Evolutionary conservation across 2,797 vertebrate species (phyloP).

Genomic region (Protosalanx chinensis): DNA sequence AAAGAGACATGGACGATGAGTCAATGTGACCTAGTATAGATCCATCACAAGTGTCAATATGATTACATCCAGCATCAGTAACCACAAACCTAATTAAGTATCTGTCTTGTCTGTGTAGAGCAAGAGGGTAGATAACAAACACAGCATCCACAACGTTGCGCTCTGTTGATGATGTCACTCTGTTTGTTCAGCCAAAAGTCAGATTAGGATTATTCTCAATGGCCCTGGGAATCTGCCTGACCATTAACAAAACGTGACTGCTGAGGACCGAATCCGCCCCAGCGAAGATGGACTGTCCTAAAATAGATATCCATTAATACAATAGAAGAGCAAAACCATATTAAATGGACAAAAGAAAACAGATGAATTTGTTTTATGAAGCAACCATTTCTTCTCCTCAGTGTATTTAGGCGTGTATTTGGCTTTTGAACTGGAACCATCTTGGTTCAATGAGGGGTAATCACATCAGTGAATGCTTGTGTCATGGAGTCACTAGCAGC

Average conservation of each 20-base stretch:
- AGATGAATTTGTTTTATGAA: neutral
- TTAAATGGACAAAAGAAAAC: slow-evolving; percentile 3
- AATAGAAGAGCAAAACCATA: slow-evolving; percentile 24
- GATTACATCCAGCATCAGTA: slow-evolving; percentile 9
- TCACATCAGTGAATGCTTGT: slow-evolving; percentile 34
- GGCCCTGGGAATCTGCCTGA: slow-evolving; percentile 47
- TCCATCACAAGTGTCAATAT: slow-evolving; percentile 1
- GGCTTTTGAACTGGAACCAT: slow-evolving; percentile 4
- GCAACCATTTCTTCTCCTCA: neutral
- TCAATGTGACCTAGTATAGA: neutral
- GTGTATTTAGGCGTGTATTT: neutral
- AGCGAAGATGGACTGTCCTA: slow-evolving; percentile 37
- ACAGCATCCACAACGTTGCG: slow-evolving; percentile 52
- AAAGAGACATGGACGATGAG: neutral
- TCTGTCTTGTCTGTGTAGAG: slow-evolving; percentile 2
- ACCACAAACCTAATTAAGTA: neutral
- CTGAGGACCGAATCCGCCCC: slow-evolving; percentile 29
- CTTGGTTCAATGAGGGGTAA: neutral
- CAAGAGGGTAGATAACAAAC: slow-evolving; percentile 13
- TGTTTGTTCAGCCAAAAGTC: slow-evolving; percentile 43
- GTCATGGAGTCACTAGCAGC: slow-evolving; percentile 55
- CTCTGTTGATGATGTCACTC: slow-evolving; percentile 49
- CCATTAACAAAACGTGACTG: slow-evolving; percentile 41
- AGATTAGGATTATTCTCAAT: slow-evolving; percentile 68
- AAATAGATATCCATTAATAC: slow-evolving; percentile 22